Conservation (phyloP, 2,797 vertebrate genomes). For the Prionace glauca region DNA sequence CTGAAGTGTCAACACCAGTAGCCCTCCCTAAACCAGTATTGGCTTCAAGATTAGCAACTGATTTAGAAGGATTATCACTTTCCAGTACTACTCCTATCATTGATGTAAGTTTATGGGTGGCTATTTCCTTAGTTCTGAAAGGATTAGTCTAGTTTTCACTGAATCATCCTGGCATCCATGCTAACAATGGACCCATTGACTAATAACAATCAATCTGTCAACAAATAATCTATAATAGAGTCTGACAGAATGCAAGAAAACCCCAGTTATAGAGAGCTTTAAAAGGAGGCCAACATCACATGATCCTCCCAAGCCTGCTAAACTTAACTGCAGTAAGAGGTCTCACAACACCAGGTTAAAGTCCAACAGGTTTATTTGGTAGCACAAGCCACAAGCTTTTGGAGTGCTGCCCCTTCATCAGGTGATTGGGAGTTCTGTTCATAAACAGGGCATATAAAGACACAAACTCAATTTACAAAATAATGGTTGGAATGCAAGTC, state of each 20-base stretch:
- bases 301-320: too few relatives aligned
- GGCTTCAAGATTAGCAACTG: conserved; percentile 70
- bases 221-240: neutral
- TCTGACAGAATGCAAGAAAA: neutral
- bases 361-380: too few relatives aligned
- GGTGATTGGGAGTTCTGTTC: too few relatives aligned
- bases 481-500: too few relatives aligned
- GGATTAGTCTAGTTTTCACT: neutral
- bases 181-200: neutral
- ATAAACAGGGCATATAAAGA: too few relatives aligned
- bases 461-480: too few relatives aligned
- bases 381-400: too few relatives aligned
- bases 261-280: too few relatives aligned
- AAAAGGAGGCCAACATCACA: too few relatives aligned
- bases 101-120: conserved; percentile 64
- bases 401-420: too few relatives aligned
- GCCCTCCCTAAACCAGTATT: conserved; percentile 54
- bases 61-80: conserved; percentile 83
- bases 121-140: neutral
- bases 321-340: too few relatives aligned
- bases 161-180: neutral
- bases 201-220: neutral
- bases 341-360: too few relatives aligned
- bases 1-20: conserved; percentile 53
- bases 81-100: conserved; percentile 64